A percentile compares a stretch with the other conserved stretches of the same genome.
Conservation (phyloP, 2,888 invertebrate genomes). For the Oegoconia quadripuncta region DNA sequence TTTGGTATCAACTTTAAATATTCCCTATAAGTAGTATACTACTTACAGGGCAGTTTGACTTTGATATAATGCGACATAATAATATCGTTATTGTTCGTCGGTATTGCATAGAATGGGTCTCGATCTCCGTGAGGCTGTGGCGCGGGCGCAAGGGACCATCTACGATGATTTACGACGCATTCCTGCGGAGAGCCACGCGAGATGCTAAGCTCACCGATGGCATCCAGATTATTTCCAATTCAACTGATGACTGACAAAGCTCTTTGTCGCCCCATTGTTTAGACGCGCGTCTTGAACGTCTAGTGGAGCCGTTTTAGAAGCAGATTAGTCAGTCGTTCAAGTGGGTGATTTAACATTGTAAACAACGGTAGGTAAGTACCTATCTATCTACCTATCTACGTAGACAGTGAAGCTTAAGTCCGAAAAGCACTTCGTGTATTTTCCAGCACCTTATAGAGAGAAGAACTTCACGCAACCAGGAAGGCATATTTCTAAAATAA, state of each 20-base stretch:
- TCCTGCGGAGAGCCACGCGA: slow-evolving; percentile 49
- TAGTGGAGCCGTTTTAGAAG: slow-evolving; percentile 21
- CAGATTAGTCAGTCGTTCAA: slow-evolving; percentile 31
- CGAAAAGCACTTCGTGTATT: neutral
- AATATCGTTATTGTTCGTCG: neutral
- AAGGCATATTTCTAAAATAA: no score
- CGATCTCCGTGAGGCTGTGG: neutral
- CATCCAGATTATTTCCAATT: slow-evolving; percentile 62
- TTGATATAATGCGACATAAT: no score
- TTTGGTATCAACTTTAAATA: no score
- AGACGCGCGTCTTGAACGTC: slow-evolving; percentile 21
- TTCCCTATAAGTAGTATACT: no score
- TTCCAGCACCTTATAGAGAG: no score
- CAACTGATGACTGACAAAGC: slow-evolving; percentile 53
- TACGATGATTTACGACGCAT: slow-evolving; percentile 66
- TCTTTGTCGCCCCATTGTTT: slow-evolving; percentile 44
- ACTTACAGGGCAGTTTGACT: no score
- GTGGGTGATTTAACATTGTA: slow-evolving; percentile 13
- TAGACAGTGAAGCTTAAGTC: neutral
- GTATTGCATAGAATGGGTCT: neutral
- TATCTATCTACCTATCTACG: neutral
- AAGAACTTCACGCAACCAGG: no score
- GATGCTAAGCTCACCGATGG: slow-evolving; percentile 39
- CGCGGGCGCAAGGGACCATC: slow-evolving; percentile 9
- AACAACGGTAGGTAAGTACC: neutral